These are phyloP conservation scores for Julus scanicus DNA, from an alignment of 2,888 invertebrate genomes.

Conservation along the genomic window DNA sequence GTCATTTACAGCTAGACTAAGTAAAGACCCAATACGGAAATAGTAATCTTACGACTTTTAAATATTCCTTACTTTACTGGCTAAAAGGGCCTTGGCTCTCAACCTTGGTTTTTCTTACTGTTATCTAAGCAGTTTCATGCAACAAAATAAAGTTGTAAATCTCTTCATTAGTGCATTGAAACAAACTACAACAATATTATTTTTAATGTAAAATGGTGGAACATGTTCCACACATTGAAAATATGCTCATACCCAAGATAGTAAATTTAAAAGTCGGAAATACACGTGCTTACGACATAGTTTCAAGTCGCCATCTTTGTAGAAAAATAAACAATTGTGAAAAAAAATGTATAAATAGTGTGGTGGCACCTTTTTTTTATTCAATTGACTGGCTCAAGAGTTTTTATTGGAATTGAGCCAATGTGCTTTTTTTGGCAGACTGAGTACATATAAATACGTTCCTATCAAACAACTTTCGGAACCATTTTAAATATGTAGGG, in stretches of 20 bases:
- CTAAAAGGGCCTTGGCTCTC: too few species aligned
- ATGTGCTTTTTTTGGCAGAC: background rate
- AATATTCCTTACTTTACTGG: too few species aligned
- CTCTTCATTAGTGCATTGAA: too few species aligned
- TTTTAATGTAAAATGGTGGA: too few species aligned
- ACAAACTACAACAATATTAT: too few species aligned
- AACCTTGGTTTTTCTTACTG: too few species aligned
- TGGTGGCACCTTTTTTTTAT: conserved; percentile 26
- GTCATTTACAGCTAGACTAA: too few species aligned
- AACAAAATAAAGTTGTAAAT: too few species aligned
- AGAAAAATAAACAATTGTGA: conserved; percentile 43
- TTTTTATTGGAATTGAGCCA: conserved; percentile 4
- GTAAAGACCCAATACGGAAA: too few species aligned
- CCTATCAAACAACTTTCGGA: conserved; percentile 29
- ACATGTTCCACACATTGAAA: too few species aligned
- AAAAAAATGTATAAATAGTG: conserved; percentile 8
- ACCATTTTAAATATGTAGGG: conserved; percentile 31
- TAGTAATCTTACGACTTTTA: too few species aligned
- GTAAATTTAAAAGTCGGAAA: background rate
- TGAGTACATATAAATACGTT: background rate
- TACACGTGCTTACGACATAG: background rate
- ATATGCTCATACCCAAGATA: background rate
- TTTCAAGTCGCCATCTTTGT: background rate
- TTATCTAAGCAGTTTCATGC: too few species aligned
- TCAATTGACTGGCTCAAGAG: conserved; percentile 1